These are phyloP conservation scores for Rachycentron canadum DNA, from an alignment of 2,797 vertebrate genomes.

Conservation along the genomic window DNA sequence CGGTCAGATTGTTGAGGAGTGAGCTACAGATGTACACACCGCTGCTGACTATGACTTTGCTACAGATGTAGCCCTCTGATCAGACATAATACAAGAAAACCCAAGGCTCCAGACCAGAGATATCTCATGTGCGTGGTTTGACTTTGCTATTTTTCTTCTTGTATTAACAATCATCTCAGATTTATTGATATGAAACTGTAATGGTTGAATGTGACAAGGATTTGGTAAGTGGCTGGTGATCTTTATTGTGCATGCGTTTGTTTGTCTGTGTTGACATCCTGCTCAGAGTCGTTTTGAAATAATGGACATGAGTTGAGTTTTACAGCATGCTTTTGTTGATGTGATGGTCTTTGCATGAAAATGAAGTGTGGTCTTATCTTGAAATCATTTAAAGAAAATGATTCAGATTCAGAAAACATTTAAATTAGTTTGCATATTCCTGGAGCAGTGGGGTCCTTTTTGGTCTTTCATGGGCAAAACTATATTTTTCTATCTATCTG, in stretches of 20 bases:
- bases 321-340: slow-evolving; percentile 42
- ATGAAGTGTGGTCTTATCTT: not conserved
- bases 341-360: slow-evolving; percentile 44
- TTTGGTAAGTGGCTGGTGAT: slow-evolving; percentile 31
- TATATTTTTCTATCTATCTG: too few species aligned
- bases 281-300: not conserved
- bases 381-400: not conserved
- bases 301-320: not conserved
- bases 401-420: not conserved
- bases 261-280: slow-evolving; percentile 1
- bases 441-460: too few species aligned
- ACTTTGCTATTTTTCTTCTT: slow-evolving; percentile 20
- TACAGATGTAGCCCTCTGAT: slow-evolving; percentile 32
- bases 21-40: not conserved
- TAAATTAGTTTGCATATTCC: not conserved
- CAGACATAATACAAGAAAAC: slow-evolving; percentile 15
- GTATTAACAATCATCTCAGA: not conserved
- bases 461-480: too few species aligned
- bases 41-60: not conserved
- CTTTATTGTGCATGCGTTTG: slow-evolving; percentile 41
- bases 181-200: slow-evolving; percentile 3
- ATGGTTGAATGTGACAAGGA: not conserved
- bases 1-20: slow-evolving; percentile 6
- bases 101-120: slow-evolving; percentile 19
- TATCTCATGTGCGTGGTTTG: slow-evolving; percentile 35